A percentile compares a stretch with the other conserved stretches of the same genome.
phyloP scores from a whole-genome alignment of 2,797 vertebrate genomes.

The Acanthis flammea region DNA sequence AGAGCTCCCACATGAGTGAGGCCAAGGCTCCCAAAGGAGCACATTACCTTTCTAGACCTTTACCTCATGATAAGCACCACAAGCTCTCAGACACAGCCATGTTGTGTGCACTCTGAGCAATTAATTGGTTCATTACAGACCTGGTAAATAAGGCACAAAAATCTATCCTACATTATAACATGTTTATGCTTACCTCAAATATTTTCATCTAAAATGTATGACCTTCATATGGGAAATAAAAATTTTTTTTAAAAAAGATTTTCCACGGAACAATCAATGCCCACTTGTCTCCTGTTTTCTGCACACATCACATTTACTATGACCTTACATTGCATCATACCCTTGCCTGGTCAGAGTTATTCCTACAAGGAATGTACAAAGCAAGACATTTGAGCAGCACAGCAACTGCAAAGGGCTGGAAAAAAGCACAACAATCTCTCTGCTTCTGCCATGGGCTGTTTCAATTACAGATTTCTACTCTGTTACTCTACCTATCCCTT shows the following conservation, averaged over 20 bases:
- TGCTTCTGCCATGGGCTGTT: not conserved
- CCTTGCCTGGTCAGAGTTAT: not conserved
- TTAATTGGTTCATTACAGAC: not conserved
- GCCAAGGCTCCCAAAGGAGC: not conserved
- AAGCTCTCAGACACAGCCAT: not conserved
- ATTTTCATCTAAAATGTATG: not conserved
- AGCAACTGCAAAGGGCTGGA: not conserved
- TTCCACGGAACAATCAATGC: not conserved
- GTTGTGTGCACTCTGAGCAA: not conserved
- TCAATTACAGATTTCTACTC: not conserved
- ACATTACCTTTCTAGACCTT: not conserved
- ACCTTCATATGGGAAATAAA: not conserved
- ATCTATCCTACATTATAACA: not conserved
- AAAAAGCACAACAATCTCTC: not conserved
- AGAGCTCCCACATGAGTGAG: not conserved
- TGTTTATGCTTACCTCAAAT: not conserved
- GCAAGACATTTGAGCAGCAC: not conserved
- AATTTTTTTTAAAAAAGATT: fast-evolving
- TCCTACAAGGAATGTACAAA: not conserved
- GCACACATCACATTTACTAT: not conserved
- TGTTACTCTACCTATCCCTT: not conserved
- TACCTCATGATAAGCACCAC: not conserved
- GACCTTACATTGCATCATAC: not conserved
- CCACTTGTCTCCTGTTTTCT: not conserved
- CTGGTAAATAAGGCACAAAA: not conserved